A percentile compares a stretch with the other conserved stretches of the same genome.
Conservation (phyloP, 92 coral and sea anemone genomes). For the Porites rus region DNA sequence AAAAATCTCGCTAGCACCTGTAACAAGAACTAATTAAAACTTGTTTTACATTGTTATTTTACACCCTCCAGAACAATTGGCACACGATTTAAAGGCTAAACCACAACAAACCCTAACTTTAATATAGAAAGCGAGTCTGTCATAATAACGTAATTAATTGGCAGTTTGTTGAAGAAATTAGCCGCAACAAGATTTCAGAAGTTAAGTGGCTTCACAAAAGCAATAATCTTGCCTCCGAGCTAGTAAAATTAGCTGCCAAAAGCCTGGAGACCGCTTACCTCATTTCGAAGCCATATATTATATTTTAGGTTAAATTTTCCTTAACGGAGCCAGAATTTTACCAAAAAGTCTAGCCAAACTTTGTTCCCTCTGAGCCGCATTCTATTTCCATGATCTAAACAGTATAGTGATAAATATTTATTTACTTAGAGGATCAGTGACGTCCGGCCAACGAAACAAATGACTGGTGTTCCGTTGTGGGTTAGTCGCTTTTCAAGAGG, state of each 20-base stretch:
- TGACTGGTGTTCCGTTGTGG: constrained; percentile 41
- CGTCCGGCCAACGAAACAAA: constrained; percentile 1
- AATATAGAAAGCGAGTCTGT: background rate
- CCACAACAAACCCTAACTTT: background rate
- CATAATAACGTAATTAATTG: background rate
- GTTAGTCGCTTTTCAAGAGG: constrained; percentile 44
- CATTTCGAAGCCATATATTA: constrained; percentile 48
- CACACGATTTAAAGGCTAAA: constrained; percentile 1
- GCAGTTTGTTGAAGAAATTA: background rate
- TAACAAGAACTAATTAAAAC: constrained; percentile 8
- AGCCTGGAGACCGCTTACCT: constrained; percentile 11
- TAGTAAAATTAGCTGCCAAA: background rate
- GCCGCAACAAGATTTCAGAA: background rate
- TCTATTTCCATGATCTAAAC: constrained; percentile 52
- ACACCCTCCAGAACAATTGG: constrained; percentile 4
- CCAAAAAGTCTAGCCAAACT: background rate
- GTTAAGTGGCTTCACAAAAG: background rate
- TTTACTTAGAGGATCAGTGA: constrained; percentile 47
- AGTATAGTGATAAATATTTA: constrained; percentile 52
- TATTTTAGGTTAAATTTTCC: background rate
- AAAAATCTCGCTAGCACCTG: constrained; percentile 1
- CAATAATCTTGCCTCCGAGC: background rate
- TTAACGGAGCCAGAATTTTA: background rate
- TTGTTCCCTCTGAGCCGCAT: constrained; percentile 21
- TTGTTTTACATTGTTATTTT: constrained; percentile 23